Evolutionary conservation across 2,113 vertebrate genomes (phyloP).

Genomic region (Zootoca vivipara): DNA sequence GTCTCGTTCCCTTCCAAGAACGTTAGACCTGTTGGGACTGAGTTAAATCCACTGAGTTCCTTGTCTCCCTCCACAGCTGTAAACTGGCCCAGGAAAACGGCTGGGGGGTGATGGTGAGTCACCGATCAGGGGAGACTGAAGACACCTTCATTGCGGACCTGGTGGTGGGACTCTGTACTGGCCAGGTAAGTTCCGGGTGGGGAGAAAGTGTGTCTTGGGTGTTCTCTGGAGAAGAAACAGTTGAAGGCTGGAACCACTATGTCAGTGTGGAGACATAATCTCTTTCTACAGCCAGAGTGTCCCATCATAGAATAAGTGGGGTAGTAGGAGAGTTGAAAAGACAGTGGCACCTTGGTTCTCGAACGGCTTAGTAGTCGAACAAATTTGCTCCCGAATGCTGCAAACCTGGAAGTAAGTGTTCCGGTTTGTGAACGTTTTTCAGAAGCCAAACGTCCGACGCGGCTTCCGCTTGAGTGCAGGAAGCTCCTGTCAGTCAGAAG

Average conservation of each 20-base stretch:
- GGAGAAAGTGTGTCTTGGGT: neutral
- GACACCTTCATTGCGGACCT: slow-evolving; percentile 95
- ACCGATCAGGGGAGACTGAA: slow-evolving; percentile 93
- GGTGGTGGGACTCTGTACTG: slow-evolving; percentile 93
- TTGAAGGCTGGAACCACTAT: neutral
- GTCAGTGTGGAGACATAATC: neutral
- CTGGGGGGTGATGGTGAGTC: slow-evolving; percentile 97
- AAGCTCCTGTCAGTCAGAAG: neutral
- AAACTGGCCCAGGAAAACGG: slow-evolving; percentile 94
- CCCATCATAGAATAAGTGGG: neutral
- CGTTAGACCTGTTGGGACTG: neutral
- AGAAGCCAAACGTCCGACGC: too few species aligned
- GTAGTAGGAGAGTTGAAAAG: neutral
- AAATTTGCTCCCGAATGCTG: too few species aligned
- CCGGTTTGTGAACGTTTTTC: too few species aligned
- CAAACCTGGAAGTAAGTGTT: too few species aligned
- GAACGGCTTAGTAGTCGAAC: too few species aligned
- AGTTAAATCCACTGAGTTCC: slow-evolving; percentile 16
- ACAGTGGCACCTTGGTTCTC: neutral
- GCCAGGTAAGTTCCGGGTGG: slow-evolving; percentile 80
- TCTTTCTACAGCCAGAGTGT: neutral
- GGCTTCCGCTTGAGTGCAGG: neutral
- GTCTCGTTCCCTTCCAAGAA: neutral
- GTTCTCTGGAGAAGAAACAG: neutral
- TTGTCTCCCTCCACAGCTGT: slow-evolving; percentile 75